Evolutionary conservation across 2,797 vertebrate species (phyloP).

Genomic region (Acomys russatus): DNA sequence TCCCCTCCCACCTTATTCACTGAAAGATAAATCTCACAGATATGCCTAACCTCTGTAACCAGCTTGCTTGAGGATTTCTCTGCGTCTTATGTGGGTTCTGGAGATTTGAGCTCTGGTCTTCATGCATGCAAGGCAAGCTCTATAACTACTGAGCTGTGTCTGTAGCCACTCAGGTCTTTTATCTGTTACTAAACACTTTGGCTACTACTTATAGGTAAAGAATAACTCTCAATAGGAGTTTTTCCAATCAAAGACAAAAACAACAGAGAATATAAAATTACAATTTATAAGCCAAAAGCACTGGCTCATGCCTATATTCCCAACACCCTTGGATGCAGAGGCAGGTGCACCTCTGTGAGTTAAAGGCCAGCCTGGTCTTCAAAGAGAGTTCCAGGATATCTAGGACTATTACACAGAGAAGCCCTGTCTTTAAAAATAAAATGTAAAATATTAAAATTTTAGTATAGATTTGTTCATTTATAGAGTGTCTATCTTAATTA

Average conservation of each 20-base stretch:
- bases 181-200: not conserved
- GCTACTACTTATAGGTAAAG: not conserved
- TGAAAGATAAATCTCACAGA: not conserved
- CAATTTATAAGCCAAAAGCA: not conserved
- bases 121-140: not conserved
- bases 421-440: no score
- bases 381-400: no score
- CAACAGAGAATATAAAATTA: not conserved
- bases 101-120: not conserved
- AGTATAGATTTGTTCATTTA: not conserved
- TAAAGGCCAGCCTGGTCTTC: no score
- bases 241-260: conserved; percentile 6
- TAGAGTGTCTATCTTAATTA: not conserved
- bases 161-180: not conserved
- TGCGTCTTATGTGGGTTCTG: not conserved
- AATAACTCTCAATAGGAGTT: not conserved
- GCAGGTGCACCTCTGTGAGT: no score
- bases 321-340: no score
- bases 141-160: not conserved
- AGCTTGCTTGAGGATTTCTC: not conserved
- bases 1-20: not conserved
- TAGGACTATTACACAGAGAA: not conserved
- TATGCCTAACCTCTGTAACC: not conserved
- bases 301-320: no score
- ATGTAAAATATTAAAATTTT: not conserved